These are phyloP conservation scores for Anthrax anthrax DNA, from an alignment of 2,888 invertebrate species.

Conservation along the genomic window DNA sequence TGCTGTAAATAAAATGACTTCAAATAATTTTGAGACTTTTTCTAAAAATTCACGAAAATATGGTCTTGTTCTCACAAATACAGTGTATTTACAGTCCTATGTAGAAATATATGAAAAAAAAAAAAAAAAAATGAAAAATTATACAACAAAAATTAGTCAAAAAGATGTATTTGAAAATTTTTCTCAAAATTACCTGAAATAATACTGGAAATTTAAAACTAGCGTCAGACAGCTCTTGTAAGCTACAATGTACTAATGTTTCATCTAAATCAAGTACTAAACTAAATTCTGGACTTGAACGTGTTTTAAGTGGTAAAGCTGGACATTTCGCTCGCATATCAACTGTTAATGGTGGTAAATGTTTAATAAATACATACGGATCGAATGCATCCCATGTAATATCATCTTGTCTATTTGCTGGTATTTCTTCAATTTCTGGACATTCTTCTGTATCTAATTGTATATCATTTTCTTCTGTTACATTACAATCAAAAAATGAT, in stretches of 20 bases:
- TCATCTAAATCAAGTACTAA: slow-evolving; percentile 68
- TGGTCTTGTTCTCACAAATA: slow-evolving; percentile 76
- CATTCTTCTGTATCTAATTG: slow-evolving; percentile 16
- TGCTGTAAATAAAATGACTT: slow-evolving; percentile 91
- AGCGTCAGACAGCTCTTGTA: slow-evolving; percentile 82
- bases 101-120: not conserved
- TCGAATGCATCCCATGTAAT: slow-evolving; percentile 67
- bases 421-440: slow-evolving; percentile 18
- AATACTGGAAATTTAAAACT: slow-evolving; percentile 86
- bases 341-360: slow-evolving; percentile 66
- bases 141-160: no score
- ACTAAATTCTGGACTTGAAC: slow-evolving; percentile 87
- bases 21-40: slow-evolving; percentile 70
- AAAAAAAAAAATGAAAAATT: not conserved
- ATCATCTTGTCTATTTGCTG: slow-evolving; percentile 16
- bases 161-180: no score
- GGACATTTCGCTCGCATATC: slow-evolving; percentile 51
- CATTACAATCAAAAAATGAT: not conserved
- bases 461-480: slow-evolving; percentile 9
- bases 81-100: slow-evolving; percentile 81
- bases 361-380: slow-evolving; percentile 83
- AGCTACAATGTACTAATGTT: slow-evolving; percentile 88
- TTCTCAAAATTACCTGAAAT: slow-evolving; percentile 44
- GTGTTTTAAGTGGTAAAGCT: slow-evolving; percentile 78
- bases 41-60: slow-evolving; percentile 86